These are phyloP conservation scores for Graptemys geographica DNA, from an alignment of 2,797 vertebrate species.

Conservation along the genomic window DNA sequence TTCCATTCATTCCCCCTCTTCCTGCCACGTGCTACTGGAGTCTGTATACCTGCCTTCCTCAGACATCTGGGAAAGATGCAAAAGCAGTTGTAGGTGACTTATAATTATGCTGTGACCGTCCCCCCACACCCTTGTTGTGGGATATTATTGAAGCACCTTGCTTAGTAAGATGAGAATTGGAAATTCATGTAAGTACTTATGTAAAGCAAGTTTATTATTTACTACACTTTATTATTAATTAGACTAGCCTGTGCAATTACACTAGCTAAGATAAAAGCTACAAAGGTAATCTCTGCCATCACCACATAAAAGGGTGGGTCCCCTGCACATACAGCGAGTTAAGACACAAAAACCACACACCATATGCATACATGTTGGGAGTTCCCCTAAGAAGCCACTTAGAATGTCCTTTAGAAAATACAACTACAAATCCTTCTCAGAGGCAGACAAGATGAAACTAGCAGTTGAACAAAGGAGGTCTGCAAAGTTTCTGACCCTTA, in stretches of 20 bases:
- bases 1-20: not conserved
- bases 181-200: conserved; percentile 11
- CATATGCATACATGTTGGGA: fast-evolving
- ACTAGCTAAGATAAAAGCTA: conserved; percentile 13
- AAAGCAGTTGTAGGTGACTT: not conserved
- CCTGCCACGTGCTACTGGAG: not conserved
- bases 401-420: not conserved
- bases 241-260: not conserved
- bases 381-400: fast-evolving
- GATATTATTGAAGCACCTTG: not conserved
- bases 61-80: not conserved
- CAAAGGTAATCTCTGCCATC: not conserved
- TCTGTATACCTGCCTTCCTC: not conserved
- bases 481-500: conserved; percentile 80
- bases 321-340: not conserved
- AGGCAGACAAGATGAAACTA: not conserved
- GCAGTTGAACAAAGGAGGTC: fast-evolving
- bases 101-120: not conserved
- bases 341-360: not conserved
- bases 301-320: not conserved
- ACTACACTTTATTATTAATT: conserved; percentile 17
- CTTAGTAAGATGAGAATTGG: not conserved
- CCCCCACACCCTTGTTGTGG: not conserved
- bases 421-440: not conserved
- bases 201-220: conserved; percentile 16